Base-by-base conservation (phyloP, 2,113 vertebrate genomes). In the Vidua chalybeata region DNA sequence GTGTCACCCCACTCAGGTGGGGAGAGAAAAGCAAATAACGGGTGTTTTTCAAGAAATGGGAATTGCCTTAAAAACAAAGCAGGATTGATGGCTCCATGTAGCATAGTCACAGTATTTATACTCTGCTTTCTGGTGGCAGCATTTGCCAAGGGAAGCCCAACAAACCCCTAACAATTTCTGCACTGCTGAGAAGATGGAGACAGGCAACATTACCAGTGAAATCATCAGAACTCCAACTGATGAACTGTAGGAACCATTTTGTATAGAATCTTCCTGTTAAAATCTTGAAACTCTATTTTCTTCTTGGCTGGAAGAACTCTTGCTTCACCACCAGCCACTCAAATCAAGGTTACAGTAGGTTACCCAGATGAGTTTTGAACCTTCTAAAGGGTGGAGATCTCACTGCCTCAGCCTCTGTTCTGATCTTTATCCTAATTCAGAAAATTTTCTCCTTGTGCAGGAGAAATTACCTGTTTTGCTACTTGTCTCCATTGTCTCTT, bases 131-230 rank as follows among this genome's bases (percentile, higher is more conserved):
- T 69, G 39, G 76, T 89, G 81, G 52, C 37, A 92, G 24, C 33
- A 68, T 85, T 64, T 93, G 75, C 87, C 85, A 80, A 86, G 66
- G 52, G 88, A 96, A 90, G 87, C 62, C 90, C 22, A 98, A 88
- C 72, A 94, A 96, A 54, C 43, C 56, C 55, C 41, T 46, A 73
- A 77, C 26, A 78, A 71, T 62, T 86, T 39, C 59, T 86, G 33
- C 59, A 8, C 27, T 69, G 27, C 62, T 83, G 26, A 84, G 51
- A 84, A 89, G n/a, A 26, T 27, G 22, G 9, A 86, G 43, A 51
- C n/a, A 69, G 46, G 33, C 31, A 58, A 18, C 43, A 49, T 18
- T 68, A 66, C 37, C 56, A 23, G 37, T 78, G 74, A 95, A 95
- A 97, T 85, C 39, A 68, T 63, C 69, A 89, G 43, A 71, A 84